Conservation (phyloP, 2,888 invertebrate genomes). For the Quadriops clusia region DNA sequence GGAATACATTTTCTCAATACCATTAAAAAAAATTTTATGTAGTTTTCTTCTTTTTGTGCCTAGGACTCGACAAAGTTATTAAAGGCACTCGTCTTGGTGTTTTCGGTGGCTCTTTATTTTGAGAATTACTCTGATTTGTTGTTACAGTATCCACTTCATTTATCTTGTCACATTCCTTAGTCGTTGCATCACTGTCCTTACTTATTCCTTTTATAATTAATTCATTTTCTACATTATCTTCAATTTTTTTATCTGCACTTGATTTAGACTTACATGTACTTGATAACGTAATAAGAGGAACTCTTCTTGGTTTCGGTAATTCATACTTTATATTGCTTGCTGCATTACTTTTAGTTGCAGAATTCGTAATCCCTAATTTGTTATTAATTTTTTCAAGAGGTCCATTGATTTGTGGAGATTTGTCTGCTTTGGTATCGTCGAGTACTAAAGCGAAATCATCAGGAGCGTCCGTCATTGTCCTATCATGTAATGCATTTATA, state of each 20-base stretch:
- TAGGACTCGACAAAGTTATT: constrained; percentile 69
- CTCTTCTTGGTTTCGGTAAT: too few relatives aligned
- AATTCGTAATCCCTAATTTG: too few relatives aligned
- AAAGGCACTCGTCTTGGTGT: constrained; percentile 59
- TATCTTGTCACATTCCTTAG: neutral
- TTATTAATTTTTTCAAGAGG: too few relatives aligned
- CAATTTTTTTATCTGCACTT: neutral
- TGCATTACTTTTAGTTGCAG: too few relatives aligned
- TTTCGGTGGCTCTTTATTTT: constrained; percentile 32
- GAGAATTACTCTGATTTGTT: constrained; percentile 5
- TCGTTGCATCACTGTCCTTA: neutral
- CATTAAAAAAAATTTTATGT: constrained; percentile 10
- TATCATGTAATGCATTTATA: neutral
- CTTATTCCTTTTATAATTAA: constrained; percentile 1
- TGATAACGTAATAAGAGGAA: too few relatives aligned
- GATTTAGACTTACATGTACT: too few relatives aligned
- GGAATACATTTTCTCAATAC: too few relatives aligned
- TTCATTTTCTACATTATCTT: neutral
- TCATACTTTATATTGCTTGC: too few relatives aligned
- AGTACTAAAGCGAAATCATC: constrained; percentile 3
- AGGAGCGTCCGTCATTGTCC: neutral
- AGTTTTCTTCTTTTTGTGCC: constrained; percentile 46
- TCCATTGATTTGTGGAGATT: too few relatives aligned
- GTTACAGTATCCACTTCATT: constrained; percentile 2
- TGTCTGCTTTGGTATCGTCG: too few relatives aligned